Base-by-base conservation (phyloP, 2,113 vertebrate genomes). In the Vimba vimba region DNA sequence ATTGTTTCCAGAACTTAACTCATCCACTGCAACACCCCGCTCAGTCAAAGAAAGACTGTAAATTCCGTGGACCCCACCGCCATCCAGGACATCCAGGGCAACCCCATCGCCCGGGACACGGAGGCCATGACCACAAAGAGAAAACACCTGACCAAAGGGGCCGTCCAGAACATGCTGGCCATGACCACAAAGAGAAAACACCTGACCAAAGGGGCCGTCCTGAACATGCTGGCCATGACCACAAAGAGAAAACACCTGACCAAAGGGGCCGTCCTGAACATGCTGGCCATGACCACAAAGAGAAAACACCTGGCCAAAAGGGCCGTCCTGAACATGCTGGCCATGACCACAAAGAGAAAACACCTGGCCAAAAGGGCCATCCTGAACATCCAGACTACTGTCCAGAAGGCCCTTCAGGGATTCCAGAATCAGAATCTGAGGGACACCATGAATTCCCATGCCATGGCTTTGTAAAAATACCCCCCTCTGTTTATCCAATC, bases 401-500 rank as follows among this genome's bases (percentile, higher is more conserved):
- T 80, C 4, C 39, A 47, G 45, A 21, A 64, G 8, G n/a, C n/a
- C 62, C 79, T 23, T 36, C 45, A 52, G 62, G 25, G 10, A 0
- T 55, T 12, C 79, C 79, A 52, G 79, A 52, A 64, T 33, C 74
- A 64, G 45, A 1, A 6, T 69, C 85, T 5, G 43, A 86, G 21
- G 71, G 55, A 8, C 23, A 0, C 7, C 27, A 27, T 39, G 71
- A 81, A 0, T 75, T 75, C 47, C 64, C 77, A n/a, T 90, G 88
- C 45, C 87, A 85, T 23, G 86, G 88, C 30, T 83, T 81, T 75
- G 86, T 82, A 15, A 88, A 88, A 89, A 90, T 87, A 27, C 86
- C 81, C 13, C 89, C 87, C 10, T 79, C 84, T n/a, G 86, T 89
- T 50, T 66, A 90, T 64, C 90, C 90, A 30, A 90, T 90, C 64